Evolutionary conservation across 2,797 vertebrate species (phyloP).

Genomic region (Tenualosa ilisha): DNA sequence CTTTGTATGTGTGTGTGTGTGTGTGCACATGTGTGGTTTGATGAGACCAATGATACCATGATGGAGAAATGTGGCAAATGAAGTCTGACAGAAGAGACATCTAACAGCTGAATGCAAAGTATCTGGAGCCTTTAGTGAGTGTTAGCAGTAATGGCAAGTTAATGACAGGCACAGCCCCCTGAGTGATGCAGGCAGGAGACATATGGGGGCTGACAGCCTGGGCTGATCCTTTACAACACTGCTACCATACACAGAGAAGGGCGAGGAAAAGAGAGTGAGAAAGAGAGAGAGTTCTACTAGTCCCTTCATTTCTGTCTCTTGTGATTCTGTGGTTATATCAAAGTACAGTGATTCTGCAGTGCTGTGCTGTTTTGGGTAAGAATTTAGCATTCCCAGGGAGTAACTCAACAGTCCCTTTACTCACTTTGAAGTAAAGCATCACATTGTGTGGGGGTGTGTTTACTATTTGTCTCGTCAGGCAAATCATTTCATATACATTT

Average conservation of each 20-base stretch:
- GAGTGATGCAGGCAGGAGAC: slow-evolving; percentile 17
- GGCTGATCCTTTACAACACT: background rate
- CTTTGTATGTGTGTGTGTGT: background rate
- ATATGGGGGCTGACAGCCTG: slow-evolving; percentile 38
- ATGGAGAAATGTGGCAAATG: background rate
- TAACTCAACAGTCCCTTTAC: background rate
- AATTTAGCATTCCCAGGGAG: background rate
- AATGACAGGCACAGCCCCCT: slow-evolving; percentile 20
- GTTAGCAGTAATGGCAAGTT: slow-evolving; percentile 27
- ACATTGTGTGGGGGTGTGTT: background rate
- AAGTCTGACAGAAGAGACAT: background rate
- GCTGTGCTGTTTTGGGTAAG: background rate
- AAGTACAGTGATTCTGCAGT: background rate
- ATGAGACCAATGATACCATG: background rate
- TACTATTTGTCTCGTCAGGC: background rate
- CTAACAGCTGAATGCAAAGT: slow-evolving; percentile 23
- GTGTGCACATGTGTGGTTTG: background rate
- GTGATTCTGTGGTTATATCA: background rate
- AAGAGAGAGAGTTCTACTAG: background rate
- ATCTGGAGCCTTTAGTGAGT: background rate
- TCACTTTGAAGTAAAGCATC: background rate
- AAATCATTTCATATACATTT: background rate
- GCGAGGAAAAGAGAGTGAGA: background rate
- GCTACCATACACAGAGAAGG: slow-evolving; percentile 18
- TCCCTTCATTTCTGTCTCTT: background rate